Base-by-base conservation (phyloP, 2,888 invertebrate genomes). In the Tetanocera ferruginea region DNA sequence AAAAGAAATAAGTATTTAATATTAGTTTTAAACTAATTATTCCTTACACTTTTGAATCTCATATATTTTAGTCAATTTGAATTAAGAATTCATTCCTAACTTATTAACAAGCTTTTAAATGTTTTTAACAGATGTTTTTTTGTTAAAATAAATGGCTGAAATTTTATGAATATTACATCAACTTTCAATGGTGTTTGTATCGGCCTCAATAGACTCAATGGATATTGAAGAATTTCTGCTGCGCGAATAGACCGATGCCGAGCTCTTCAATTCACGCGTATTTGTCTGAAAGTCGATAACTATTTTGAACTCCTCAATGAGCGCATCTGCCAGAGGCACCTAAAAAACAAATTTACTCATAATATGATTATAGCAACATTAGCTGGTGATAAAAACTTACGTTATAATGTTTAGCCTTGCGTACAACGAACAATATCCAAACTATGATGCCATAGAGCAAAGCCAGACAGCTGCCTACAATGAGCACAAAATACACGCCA, bases 241-340 rank as follows among this genome's bases (percentile, higher is more conserved):
- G 43, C 86, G 85, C 2, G 89, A 88, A 81, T 88, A 88, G 60
- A 88, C 82, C 3, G 89, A 89, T 2, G 85, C 84, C 1, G 88
- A 85, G 60, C 91, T 93, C 73, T 92, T 91, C 0, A 94, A 92
- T 1, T 93, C 93, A 84, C 95, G 95, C 0, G 93, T 92, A 66
- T 94, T 93, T 37, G 93, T 93, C 76, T 93, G 93, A 83, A 94
- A 95, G 85, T 93, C 92, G 0, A 94, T 86, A 49, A 95, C 92
- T 85, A 96, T 95, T 83, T 91, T 92, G 55, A 95, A 83, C 87
- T 96, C 96, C n/a, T 93, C 93, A 76, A 91, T 90, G 9, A 95
- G 86, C 81, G 94, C 94, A 64, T 93, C 91, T 84, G 89, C 91
- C 82, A 95, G 93, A 0, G 94, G 88, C 8, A 93, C 91, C 92